Evolutionary conservation across 2,888 invertebrate genomes (phyloP), one percentile per base, ranked within the genome.

Genomic region (Sericinus montela): DNA sequence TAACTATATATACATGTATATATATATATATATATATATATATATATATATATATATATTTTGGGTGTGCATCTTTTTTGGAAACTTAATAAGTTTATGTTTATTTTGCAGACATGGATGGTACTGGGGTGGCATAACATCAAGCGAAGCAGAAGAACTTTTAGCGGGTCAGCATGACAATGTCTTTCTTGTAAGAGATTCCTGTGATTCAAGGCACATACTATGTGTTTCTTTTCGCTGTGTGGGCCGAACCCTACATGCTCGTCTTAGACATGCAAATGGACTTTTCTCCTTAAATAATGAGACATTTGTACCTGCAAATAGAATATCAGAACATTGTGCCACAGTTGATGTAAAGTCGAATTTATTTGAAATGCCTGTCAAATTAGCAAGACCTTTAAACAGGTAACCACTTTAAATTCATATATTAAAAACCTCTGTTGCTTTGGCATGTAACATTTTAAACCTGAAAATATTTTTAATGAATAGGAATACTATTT

Each of bases 111-210:
- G 93, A 78, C 83, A 87, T 72, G 86, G 88, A 44, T 94, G 94
- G 94, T 95, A 95, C 69, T 95, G 94, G 94, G 94, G 94, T 48
- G 92, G 93, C 28, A 91, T 95, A 59, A 91, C 92, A 19, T 91
- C 93, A 63, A 91, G 91, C 62, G 93, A 94, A 66, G 94, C 95
- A 10, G 93, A 94, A 66, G 90, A 91, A 58, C 90, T 92, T 56
- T 79, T 94, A 51, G 80, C 90, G 51, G 91, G 92, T 52, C 92
- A 93, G 69, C 92, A 93, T 56, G 93, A 94, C 66, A 94, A 94
- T 66, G 92, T 94, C 3, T 94, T 94, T 70, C 85, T 94, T 58
- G 93, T 94, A 1, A 81, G 94, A 57, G 94, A 94, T 72, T 94
- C 94, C 10, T 93, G 93, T 52, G 93, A 93, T 61, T 81, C 77